Evolutionary conservation across 2,888 invertebrate species (phyloP), one percentile per base, ranked within the genome.

Genomic region (Polydrusus tereticollis): DNA sequence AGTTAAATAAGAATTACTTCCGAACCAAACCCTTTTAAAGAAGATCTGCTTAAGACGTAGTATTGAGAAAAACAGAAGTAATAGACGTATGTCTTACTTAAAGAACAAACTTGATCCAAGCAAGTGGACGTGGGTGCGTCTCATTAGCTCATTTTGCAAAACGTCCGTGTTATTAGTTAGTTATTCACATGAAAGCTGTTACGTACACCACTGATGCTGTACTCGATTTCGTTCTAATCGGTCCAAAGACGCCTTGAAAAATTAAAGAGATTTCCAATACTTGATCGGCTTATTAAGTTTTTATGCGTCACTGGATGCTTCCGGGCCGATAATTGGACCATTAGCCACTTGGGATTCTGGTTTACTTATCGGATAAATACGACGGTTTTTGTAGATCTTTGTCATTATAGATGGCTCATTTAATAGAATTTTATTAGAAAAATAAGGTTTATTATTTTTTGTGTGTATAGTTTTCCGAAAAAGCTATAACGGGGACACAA

Each of bases 341-440:
- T 62, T 45, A 62, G 45, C 29, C 57, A 2, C 38, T 8, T 18
- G 47, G 45, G 45, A 62, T 45, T 12, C 8, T 18, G 7, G 41
- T 62, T 62, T 62, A 62, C 62, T 62, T 62, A 45, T 41, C 38
- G 62, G 45, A 62, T 45, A 62, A 62, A 62, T 62, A 45, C 12
- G 23, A 45, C 45, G 60, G 26, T 23, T 21, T 41, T 14, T 26
- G 59, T 18, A 4, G 60, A 43, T 45, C 41, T 60, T 60, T 23
- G 47, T 50, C 18, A 23, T 50, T 50, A 50, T 50, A 18, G 12
- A 10, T 62, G 18, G 10, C 16, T 45, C 33, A 60, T 18, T n/a
- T 62, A 45, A 45, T 18, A 62, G 26, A 45, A 62, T 29, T 47
- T 29, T 43, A 16, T n/a, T 16, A n/a, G 2, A 16, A n/a, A 16